Percentiles rank a stretch among this genome's conserved stretches.
phyloP scores from a whole-genome alignment of 1,140 invertebrate species.

The Caenorhabditis briggsae region DNA sequence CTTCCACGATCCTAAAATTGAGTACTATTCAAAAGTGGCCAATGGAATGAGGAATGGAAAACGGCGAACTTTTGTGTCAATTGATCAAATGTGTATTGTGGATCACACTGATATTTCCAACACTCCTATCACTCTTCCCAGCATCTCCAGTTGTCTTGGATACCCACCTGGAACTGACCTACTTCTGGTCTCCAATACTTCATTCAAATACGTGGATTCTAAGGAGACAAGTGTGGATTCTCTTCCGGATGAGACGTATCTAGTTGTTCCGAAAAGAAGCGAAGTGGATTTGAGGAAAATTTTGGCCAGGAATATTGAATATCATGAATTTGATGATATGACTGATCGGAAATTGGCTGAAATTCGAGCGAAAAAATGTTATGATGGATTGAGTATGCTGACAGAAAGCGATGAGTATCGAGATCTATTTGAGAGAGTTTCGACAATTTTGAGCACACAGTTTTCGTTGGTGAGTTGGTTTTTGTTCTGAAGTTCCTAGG shows the following conservation, averaged over 20 bases:
- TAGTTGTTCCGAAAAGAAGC: not conserved
- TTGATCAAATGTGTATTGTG: constrained; percentile 21
- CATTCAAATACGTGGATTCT: not conserved
- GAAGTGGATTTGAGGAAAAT: not conserved
- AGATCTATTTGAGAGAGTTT: not conserved
- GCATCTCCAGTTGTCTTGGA: constrained; percentile 22
- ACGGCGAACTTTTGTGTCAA: not conserved
- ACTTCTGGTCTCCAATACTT: constrained; percentile 5
- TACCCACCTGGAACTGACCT: constrained; percentile 1
- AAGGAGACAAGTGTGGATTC: not conserved
- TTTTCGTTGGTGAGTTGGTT: not conserved
- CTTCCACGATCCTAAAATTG: constrained; percentile 5
- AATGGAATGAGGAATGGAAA: not conserved
- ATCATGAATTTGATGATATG: constrained; percentile 5
- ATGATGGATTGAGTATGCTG: constrained; percentile 19
- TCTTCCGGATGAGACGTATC: not conserved
- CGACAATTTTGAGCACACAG: not conserved
- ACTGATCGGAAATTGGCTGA: not conserved
- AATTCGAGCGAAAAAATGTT: constrained; percentile 10
- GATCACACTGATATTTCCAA: constrained; percentile 18
- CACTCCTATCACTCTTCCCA: not conserved
- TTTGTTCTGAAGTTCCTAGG: not conserved
- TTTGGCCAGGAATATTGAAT: not conserved
- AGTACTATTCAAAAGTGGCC: constrained; percentile 22
- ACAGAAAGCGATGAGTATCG: not conserved